Evolutionary conservation across 2,888 invertebrate species (phyloP).

Genomic region (Meliscaeva auricollis): DNA sequence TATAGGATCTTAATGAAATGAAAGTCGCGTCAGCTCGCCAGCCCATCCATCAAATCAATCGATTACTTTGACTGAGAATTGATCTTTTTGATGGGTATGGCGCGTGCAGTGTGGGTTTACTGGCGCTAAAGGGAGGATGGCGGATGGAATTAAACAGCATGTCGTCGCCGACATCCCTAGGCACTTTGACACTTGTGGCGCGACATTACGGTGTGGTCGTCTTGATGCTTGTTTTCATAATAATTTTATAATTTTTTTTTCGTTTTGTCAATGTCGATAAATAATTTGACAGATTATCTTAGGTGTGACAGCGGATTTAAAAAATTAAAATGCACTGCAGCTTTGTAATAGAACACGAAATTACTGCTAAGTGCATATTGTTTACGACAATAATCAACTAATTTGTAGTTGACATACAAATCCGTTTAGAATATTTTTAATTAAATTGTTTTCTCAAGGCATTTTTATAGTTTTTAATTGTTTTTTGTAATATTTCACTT

Average conservation of each 20-base stretch:
- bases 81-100: constrained; percentile 69
- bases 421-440: constrained; percentile 14
- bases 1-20: constrained; percentile 58
- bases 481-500: constrained; percentile 5
- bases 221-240: constrained; percentile 32
- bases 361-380: constrained; percentile 27
- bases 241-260: constrained; percentile 31
- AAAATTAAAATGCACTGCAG: constrained; percentile 42
- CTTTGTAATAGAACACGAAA: constrained; percentile 29
- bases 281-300: constrained; percentile 57
- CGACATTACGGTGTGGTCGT: constrained; percentile 65
- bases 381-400: constrained; percentile 19
- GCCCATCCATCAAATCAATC: constrained; percentile 73
- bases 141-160: constrained; percentile 40
- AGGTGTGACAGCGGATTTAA: constrained; percentile 57
- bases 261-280: constrained; percentile 27
- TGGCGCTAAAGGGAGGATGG: constrained; percentile 44
- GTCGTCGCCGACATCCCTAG: constrained; percentile 57
- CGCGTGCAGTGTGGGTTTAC: constrained; percentile 34
- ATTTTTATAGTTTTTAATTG: constrained; percentile 13
- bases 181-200: constrained; percentile 72
- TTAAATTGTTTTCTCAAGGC: too few species aligned
- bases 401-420: constrained; percentile 5
- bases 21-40: constrained; percentile 70
- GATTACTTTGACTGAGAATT: constrained; percentile 60